A percentile compares a stretch with the other conserved stretches of the same genome.
Conservation (phyloP, 2,888 invertebrate genomes). For the Laothoe populi region DNA sequence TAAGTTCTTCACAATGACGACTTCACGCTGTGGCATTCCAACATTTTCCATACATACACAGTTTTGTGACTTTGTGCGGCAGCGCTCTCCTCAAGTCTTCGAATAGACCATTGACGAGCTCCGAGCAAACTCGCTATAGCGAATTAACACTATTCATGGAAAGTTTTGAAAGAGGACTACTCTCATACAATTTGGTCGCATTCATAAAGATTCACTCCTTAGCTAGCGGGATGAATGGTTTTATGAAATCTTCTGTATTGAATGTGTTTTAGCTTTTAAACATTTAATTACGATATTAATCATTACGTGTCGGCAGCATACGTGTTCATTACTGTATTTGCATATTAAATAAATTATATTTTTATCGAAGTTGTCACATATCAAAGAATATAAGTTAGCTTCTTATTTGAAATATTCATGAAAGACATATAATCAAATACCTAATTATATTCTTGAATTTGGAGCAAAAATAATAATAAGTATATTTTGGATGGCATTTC, state of each 20-base stretch:
- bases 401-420: no score
- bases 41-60: conserved; percentile 83
- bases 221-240: conserved; percentile 76
- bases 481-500: no score
- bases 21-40: conserved; percentile 46
- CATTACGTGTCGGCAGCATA: not conserved
- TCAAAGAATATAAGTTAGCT: no score
- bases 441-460: no score
- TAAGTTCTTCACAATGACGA: conserved; percentile 20
- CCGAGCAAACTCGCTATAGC: conserved; percentile 83
- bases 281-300: conserved; percentile 53
- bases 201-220: conserved; percentile 84
- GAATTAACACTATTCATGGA: conserved; percentile 84
- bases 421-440: no score
- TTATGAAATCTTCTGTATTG: conserved; percentile 76
- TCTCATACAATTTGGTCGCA: conserved; percentile 85
- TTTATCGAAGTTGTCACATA: no score
- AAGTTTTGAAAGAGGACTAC: conserved; percentile 84
- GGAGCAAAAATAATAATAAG: no score
- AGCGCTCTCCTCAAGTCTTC: conserved; percentile 74
- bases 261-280: conserved; percentile 56
- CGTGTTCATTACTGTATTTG: not conserved
- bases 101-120: conserved; percentile 82
- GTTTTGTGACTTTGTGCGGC: conserved; percentile 75
- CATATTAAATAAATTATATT: no score